These are phyloP conservation scores for Heliothis virescens DNA, from an alignment of 1,140 invertebrate species.

Conservation along the genomic window DNA sequence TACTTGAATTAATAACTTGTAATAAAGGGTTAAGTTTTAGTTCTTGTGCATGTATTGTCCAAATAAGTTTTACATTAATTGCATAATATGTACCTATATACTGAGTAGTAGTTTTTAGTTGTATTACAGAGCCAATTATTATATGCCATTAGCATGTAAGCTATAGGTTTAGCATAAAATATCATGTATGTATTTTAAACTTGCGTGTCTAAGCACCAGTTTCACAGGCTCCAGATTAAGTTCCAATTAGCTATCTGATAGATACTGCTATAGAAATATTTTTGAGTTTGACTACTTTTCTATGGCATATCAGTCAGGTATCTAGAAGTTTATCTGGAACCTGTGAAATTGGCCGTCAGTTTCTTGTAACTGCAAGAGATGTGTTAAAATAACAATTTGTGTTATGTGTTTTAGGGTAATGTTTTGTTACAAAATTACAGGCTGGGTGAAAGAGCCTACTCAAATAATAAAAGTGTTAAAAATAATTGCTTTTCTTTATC, in stretches of 20 bases:
- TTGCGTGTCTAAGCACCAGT: conserved; percentile 4
- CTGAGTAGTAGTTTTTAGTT: conserved; percentile 41
- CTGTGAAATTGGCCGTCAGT: too few relatives aligned
- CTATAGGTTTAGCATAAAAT: conserved; percentile 17
- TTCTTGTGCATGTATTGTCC: not conserved
- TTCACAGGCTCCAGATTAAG: too few relatives aligned
- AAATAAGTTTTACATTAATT: conserved; percentile 43
- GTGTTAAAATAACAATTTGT: conserved; percentile 29
- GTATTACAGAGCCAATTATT: conserved; percentile 45
- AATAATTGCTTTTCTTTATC: conserved; percentile 16
- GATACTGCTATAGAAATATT: too few relatives aligned
- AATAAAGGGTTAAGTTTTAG: not conserved
- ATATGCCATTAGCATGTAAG: conserved; percentile 52
- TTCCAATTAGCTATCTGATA: too few relatives aligned
- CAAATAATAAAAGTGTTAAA: conserved; percentile 46
- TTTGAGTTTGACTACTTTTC: too few relatives aligned
- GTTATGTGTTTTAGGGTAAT: conserved; percentile 42
- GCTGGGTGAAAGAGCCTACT: conserved; percentile 9
- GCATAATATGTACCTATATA: conserved; percentile 39
- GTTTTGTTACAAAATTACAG: conserved; percentile 41
- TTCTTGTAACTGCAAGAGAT: conserved; percentile 12
- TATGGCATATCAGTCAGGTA: too few relatives aligned
- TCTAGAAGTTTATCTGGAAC: too few relatives aligned
- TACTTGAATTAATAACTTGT: not conserved
- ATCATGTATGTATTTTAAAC: conserved; percentile 39